These are phyloP conservation scores for Zoanthus sansibaricus DNA, from an alignment of 92 coral and sea anemone species.

Conservation along the genomic window DNA sequence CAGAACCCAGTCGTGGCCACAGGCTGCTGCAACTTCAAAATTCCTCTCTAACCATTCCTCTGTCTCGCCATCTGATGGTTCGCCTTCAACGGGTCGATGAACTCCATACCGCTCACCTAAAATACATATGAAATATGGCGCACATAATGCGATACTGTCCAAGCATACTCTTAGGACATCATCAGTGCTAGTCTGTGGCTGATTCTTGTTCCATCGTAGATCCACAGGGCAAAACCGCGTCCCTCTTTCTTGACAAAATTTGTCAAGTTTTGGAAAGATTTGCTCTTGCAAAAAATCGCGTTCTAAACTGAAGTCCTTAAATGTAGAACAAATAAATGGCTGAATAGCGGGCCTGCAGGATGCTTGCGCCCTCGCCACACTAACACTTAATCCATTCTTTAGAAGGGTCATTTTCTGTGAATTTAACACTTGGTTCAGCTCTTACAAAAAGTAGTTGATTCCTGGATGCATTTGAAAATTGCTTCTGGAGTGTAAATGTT, in stretches of 20 bases:
- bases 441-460: not conserved
- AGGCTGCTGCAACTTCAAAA: conserved; percentile 85
- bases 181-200: conserved; percentile 71
- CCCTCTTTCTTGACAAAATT: conserved; percentile 84
- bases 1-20: conserved; percentile 92
- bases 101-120: conserved; percentile 95
- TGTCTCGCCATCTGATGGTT: conserved; percentile 64
- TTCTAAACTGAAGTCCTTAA: conserved; percentile 85
- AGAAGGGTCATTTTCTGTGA: conserved; percentile 20
- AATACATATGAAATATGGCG: conserved; percentile 94
- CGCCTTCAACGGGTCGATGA: conserved; percentile 79
- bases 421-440: not conserved
- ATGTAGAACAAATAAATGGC: conserved; percentile 98
- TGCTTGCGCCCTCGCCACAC: conserved; percentile 65
- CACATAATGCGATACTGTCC: conserved; percentile 87
- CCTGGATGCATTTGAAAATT: too few species aligned
- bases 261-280: conserved; percentile 84
- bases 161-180: conserved; percentile 85
- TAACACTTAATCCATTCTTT: conserved; percentile 44
- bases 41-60: conserved; percentile 86
- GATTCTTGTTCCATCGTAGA: conserved; percentile 89
- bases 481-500: too few species aligned
- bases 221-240: conserved; percentile 88
- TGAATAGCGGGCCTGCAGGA: conserved; percentile 76
- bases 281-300: conserved; percentile 78